Percentiles rank a stretch among this genome's conserved stretches.
Evolutionary conservation across 2,113 vertebrate species (phyloP).

Genomic region (Orcinus orca): DNA sequence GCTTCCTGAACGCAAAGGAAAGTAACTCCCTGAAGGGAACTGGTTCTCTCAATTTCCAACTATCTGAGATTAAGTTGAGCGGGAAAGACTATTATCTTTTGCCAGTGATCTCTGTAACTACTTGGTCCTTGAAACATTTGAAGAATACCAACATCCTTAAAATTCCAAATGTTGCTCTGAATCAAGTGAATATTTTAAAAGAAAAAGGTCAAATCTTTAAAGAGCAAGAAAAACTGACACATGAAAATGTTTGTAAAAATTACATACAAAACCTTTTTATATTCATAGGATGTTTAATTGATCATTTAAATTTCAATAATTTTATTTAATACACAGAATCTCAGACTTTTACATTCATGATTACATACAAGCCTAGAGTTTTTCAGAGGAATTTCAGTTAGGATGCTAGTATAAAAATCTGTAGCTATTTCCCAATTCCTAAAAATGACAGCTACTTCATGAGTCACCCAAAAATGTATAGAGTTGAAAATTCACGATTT

Average conservation of each 20-base stretch:
- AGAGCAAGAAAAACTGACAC: neutral
- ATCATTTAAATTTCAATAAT: neutral
- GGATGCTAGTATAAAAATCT: neutral
- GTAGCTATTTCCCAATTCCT: neutral
- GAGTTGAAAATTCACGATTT: neutral
- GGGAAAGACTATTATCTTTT: neutral
- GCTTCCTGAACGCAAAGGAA: neutral
- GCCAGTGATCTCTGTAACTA: neutral
- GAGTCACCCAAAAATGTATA: neutral
- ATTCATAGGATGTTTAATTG: neutral
- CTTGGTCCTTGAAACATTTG: neutral
- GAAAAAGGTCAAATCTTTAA: neutral
- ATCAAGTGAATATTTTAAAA: neutral
- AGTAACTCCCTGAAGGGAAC: neutral
- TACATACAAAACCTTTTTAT: neutral
- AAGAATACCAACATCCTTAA: neutral
- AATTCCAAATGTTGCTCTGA: neutral
- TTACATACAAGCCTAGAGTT: neutral
- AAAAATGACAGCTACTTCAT: neutral
- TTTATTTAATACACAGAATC: neutral
- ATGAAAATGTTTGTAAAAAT: neutral
- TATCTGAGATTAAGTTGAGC: neutral
- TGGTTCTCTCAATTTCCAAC: neutral
- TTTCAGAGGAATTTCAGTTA: neutral
- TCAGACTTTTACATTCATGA: neutral